phyloP scores from a whole-genome alignment of 2,888 invertebrate genomes.

The Eudemis profundana region DNA sequence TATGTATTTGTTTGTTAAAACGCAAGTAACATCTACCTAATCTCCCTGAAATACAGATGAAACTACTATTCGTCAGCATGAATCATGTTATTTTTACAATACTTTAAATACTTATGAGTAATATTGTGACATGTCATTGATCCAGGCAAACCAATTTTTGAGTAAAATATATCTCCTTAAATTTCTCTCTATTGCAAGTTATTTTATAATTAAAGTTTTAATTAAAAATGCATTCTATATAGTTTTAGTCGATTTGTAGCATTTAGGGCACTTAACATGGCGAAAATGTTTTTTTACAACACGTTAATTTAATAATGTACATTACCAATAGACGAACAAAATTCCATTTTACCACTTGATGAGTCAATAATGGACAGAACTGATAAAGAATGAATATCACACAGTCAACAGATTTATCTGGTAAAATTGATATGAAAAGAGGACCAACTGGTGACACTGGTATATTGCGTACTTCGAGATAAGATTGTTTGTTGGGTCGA shows the following conservation, averaged over 20 bases:
- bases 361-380: constrained; percentile 32
- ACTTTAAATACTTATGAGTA: no score
- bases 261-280: background rate
- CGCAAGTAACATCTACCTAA: no score
- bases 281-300: background rate
- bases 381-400: constrained; percentile 27
- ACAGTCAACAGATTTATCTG: constrained; percentile 33
- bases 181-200: no score
- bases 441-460: background rate
- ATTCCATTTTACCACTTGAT: background rate
- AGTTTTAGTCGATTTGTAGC: constrained; percentile 8
- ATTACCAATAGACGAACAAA: background rate
- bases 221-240: no score
- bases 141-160: no score
- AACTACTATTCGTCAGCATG: no score
- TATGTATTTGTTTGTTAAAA: no score
- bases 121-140: no score
- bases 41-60: no score
- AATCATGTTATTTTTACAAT: no score
- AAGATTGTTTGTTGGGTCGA: constrained; percentile 3
- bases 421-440: constrained; percentile 27
- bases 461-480: constrained; percentile 27
- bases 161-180: no score
- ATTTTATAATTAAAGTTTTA: no score
- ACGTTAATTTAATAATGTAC: background rate